Base-by-base conservation (phyloP, 2,113 vertebrate genomes). In the Prochilodus magdalenae region DNA sequence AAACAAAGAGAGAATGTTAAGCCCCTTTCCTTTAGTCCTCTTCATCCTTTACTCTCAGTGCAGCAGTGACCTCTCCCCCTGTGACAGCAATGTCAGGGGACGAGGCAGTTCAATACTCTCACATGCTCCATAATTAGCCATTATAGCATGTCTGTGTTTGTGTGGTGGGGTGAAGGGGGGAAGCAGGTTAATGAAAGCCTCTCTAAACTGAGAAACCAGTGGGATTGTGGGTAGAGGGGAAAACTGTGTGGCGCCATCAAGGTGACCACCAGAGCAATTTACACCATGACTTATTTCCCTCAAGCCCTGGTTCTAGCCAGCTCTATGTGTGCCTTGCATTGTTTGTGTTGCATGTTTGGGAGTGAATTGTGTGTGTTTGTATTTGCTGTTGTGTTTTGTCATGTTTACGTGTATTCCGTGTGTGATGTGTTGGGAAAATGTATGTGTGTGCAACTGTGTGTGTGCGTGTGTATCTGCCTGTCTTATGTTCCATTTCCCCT, bases 101-200 rank as follows among this genome's bases (percentile, higher is more conserved):
- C 85, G 78, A 74, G 82, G 82, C 86, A 83, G 83, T 91, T 92
- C 90, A 85, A 90, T 89, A 91, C 86, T 87, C 86, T 87, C 89
- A 88, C 87, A 74, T 88, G 91, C 82, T 89, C 92, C 93, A 92
- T 95, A 93, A 95, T 94, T 93, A 94, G 91, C 93, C 88, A 94
- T 94, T 92, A 94, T 93, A 89, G 90, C 85, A 82, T 89, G 91
- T 93, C 91, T 93, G 93, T 90, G 89, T 88, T 89, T 81, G 71
- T 81, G 70, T 81, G 60, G 26, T 33, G 89, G 89, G 80, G 85
- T 90, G 91, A 90, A 91, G 20, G 89, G 86, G 89, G 88, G 89
- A 90, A 79, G 85, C 91, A 91, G 91, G 91, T 92, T 94, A 93
- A 93, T 92, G 90, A 92, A 93, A 93, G 89, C 87, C 89, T 89